Conservation (phyloP, 2,113 vertebrate species). For the Atrichornis clamosus region DNA sequence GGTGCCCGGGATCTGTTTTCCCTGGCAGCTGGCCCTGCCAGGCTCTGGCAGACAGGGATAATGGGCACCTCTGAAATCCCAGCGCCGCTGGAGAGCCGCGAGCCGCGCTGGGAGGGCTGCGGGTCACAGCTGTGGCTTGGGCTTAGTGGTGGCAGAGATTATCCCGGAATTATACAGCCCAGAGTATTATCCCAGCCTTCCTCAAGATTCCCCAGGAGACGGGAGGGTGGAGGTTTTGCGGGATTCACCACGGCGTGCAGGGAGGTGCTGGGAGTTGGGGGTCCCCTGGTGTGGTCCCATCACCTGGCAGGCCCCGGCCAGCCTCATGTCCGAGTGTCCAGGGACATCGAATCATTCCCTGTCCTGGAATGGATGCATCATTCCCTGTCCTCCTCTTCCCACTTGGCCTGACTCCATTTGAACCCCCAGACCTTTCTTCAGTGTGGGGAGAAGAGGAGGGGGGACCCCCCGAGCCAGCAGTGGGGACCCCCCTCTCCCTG, state of each 20-base stretch:
- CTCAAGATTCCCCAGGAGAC: not conserved
- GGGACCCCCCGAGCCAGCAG: not conserved
- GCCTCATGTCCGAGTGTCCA: rapidly evolving
- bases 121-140: not conserved
- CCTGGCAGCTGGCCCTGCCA: not conserved
- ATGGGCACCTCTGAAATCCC: not conserved
- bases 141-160: not conserved
- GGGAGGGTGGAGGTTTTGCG: not conserved
- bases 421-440: not conserved
- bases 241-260: rapidly evolving
- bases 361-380: rapidly evolving
- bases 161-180: not conserved
- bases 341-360: too few species aligned
- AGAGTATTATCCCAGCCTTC: not conserved
- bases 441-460: rapidly evolving
- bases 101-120: rapidly evolving
- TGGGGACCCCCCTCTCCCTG: not conserved
- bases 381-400: too few species aligned
- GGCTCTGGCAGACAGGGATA: not conserved
- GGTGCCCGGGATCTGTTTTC: not conserved
- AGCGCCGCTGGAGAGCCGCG: not conserved
- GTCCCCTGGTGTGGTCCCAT: rapidly evolving
- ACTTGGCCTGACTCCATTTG: too few species aligned
- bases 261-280: not conserved
- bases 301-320: not conserved